Evolutionary conservation across 2,797 vertebrate genomes (phyloP).

Genomic region (Sphenopsis melanotis): DNA sequence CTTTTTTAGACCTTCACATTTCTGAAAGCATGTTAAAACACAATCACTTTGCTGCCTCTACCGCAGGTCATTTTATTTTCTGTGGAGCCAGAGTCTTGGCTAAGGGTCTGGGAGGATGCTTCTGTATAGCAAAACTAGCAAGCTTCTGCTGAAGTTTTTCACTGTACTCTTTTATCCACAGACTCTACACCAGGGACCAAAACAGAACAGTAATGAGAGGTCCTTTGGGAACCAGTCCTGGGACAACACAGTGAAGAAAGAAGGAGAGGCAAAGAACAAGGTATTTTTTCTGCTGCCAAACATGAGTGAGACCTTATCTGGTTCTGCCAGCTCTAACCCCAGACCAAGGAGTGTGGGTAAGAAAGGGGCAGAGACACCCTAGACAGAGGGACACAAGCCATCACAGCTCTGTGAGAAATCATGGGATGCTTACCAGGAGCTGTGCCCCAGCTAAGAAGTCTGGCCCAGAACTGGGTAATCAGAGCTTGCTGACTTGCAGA

Average conservation of each 20-base stretch:
- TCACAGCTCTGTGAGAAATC: background rate
- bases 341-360: background rate
- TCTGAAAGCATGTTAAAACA: background rate
- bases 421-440: accelerated
- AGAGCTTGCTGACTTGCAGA: background rate
- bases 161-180: background rate
- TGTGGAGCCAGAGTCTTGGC: background rate
- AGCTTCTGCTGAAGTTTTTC: background rate
- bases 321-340: background rate
- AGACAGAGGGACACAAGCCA: background rate
- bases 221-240: background rate
- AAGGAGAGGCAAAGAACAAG: background rate
- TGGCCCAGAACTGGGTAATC: background rate
- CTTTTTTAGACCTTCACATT: background rate
- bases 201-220: background rate
- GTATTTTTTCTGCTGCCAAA: background rate
- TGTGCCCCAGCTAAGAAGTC: background rate
- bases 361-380: background rate
- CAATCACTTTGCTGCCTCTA: background rate
- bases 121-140: background rate
- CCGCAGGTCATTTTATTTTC: background rate
- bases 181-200: background rate
- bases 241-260: background rate
- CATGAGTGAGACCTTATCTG: background rate
- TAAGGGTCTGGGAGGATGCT: background rate